Conservation (phyloP, 2,113 vertebrate genomes). For the Marmota flaviventris region DNA sequence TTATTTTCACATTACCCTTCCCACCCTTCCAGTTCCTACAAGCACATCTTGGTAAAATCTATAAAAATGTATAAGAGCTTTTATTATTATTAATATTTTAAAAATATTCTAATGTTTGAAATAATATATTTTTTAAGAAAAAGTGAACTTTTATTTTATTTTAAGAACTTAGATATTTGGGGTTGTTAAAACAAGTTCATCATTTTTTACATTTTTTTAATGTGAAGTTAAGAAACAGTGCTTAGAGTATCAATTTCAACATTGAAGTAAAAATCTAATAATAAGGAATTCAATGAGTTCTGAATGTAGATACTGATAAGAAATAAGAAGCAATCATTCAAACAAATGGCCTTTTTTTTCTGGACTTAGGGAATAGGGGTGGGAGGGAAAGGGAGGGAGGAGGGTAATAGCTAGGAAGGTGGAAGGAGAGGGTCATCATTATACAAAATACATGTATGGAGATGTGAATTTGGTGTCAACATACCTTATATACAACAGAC, state of each 20-base stretch:
- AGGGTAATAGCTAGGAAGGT: no score
- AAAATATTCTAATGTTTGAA: background rate
- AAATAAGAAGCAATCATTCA: background rate
- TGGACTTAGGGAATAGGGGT: background rate
- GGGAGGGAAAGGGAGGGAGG: no score
- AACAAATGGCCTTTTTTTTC: slow-evolving; percentile 30
- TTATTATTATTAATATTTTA: background rate
- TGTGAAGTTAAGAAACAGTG: background rate
- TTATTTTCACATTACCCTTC: background rate
- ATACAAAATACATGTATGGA: no score
- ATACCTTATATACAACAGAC: no score
- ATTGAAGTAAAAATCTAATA: background rate
- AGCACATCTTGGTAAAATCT: slow-evolving; percentile 26
- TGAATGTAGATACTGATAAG: background rate
- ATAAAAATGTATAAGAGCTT: background rate
- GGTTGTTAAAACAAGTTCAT: background rate
- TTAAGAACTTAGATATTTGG: background rate
- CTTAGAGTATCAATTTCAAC: background rate
- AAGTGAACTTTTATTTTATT: background rate
- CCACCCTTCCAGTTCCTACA: background rate
- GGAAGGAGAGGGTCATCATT: no score
- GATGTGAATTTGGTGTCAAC: no score
- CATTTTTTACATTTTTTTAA: background rate
- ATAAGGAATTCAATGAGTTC: background rate
- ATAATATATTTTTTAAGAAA: background rate